Conservation (phyloP, 1,140 invertebrate species). For the Ips typographus region DNA sequence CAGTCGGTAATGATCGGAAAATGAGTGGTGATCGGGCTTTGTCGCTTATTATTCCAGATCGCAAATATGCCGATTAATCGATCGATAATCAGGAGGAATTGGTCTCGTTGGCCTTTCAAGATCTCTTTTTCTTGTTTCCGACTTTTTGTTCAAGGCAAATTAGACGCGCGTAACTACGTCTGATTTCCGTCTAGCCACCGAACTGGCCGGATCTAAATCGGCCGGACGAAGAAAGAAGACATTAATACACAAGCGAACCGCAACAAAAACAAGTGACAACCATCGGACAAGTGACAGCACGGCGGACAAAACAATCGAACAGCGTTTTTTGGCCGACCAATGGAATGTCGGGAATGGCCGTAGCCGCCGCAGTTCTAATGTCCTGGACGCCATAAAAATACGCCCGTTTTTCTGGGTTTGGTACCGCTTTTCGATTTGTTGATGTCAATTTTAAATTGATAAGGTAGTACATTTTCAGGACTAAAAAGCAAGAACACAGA, state of each 20-base stretch:
- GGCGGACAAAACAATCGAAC: conserved; percentile 33
- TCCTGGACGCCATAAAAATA: conserved; percentile 32
- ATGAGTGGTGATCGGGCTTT: conserved; percentile 22
- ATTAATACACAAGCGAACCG: background rate
- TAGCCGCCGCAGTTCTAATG: conserved; percentile 33
- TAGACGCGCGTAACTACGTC: conserved; percentile 7
- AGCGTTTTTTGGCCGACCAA: conserved; percentile 19
- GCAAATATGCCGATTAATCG: conserved; percentile 31
- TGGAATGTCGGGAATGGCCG: conserved; percentile 30
- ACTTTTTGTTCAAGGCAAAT: background rate
- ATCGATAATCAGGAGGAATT: conserved; percentile 12
- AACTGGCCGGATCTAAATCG: background rate
- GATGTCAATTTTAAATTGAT: no score
- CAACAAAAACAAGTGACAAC: conserved; percentile 24
- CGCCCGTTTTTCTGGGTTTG: background rate
- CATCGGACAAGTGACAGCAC: conserved; percentile 26
- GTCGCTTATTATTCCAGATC: conserved; percentile 21
- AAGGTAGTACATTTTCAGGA: no score
- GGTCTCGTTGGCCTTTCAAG: background rate
- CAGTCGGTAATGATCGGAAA: conserved; percentile 33
- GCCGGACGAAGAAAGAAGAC: background rate
- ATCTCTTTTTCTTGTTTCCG: background rate
- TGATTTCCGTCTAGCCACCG: background rate
- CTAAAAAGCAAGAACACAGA: no score
- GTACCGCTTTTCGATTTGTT: no score